Evolutionary conservation across 1,140 invertebrate genomes (phyloP), one percentile per base, ranked within the genome.

Genomic region (Wiebesia pumilae): DNA sequence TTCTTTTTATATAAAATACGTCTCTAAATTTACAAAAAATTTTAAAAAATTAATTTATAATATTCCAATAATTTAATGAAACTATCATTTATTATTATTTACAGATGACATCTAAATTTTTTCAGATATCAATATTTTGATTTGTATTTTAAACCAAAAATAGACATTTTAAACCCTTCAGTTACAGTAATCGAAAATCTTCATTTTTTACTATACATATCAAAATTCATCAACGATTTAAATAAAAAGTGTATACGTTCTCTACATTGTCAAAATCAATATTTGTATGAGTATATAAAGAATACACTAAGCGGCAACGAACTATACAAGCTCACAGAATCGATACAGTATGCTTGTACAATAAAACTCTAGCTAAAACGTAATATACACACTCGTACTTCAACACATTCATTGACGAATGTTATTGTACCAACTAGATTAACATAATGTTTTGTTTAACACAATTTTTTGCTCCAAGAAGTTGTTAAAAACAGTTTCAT

Each of bases 181-280:
- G 1, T 12, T 69, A 30, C 30, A 69, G 30, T 69, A 33, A n/a
- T n/a, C 6, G 19, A 69, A 69, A 12, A 69, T 10, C 24, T 27
- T 0, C 27, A 27, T 62, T 62, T 62, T 62, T 62, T 27, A 62
- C 51, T 54, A 16, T 16, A 54, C 9, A 10, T 14, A 62, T 27
- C 16, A 2, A 19, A 54, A 54, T 54, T 16, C 58, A 47, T 47
- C 14, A 62, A 4, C 24, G 58, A 27, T 4, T 27, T 62, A 27
- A 27, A 62, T 62, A 62, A 27, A 62, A 62, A 62, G 24, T 27
- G 27, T 54, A 24, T 27, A 24, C 58, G 27, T 62, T 3, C 10
- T 27, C 21, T 14, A 69, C 30, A 69, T 69, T 33, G 33, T 10
- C 14, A 62, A 80, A 80, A 62, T 80, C 54, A 80, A 58, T 80